Evolutionary conservation across 1,140 invertebrate species (phyloP), one percentile per base, ranked within the genome.

Genomic region (Hycleus phaleratus): DNA sequence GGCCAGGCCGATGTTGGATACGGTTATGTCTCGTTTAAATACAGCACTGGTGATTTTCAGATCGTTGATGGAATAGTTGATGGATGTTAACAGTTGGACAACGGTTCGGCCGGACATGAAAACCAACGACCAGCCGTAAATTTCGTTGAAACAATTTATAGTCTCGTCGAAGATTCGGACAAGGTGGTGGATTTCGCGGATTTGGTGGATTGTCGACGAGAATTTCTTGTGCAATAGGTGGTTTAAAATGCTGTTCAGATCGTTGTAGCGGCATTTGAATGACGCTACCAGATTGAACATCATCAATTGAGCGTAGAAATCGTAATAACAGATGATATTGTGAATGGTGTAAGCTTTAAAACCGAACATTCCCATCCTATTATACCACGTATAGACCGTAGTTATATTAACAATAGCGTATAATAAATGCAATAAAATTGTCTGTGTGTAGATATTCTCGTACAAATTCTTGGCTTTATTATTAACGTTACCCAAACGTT

Each of bases 31-130:
- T 7, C 18, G 4, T 10, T 38, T 53, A 8, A 53, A 25, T 40
- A n/a, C 26, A 9, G 25, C 10, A 11, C 45, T 26, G 45, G 32
- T 25, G 7, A 53, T 53, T n/a, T 53, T n/a, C 25, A 53, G 32
- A 12, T 42, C 46, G 8, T 32, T 45, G 4, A 45, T 53, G 6
- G 46, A 53, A 46, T 46, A 53, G 45, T 45, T 53, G 1, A 53
- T 26, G 24, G 51, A 4, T 7, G 26, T 45, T 11, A 53, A 38
- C 3, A 38, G 38, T 12, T 53, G 26, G 3, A 53, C 11, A 25
- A 53, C 26, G 5, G 25, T 46, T 46, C 51, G 24, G 9, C 51
- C 51, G 18, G 43, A 46, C n/a, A 53, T 53, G 38, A 53, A 53
- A 32, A 53, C 43, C 7, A 53, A 24, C 7, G 51, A 42, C 25